A percentile compares a stretch with the other conserved stretches of the same genome.
Conservation (phyloP, 2,888 invertebrate genomes). For the Rhagium mordax region DNA sequence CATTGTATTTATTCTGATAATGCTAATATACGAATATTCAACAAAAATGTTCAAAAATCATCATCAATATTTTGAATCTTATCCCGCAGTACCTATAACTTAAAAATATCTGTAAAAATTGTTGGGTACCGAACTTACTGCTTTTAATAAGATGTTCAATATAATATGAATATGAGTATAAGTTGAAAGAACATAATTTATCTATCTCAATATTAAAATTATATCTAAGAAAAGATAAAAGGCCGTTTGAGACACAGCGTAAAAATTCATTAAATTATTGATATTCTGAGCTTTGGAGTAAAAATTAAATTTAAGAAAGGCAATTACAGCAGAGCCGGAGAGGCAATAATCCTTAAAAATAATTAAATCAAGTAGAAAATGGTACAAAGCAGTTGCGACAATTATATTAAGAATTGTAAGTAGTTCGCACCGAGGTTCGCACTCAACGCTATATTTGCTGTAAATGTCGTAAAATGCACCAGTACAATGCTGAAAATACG, state of each 20-base stretch:
- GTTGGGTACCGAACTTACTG: too few species aligned
- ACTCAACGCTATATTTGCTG: constrained; percentile 6
- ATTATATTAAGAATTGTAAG: constrained; percentile 29
- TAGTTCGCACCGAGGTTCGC: constrained; percentile 15
- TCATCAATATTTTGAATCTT: too few species aligned
- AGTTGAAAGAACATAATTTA: too few species aligned
- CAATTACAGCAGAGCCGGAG: constrained; percentile 13
- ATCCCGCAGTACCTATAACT: too few species aligned
- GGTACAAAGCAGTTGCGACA: constrained; percentile 25
- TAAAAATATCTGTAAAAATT: too few species aligned
- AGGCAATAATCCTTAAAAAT: constrained; percentile 31
- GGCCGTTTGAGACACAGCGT: not conserved
- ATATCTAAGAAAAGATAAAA: not conserved
- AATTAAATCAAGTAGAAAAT: constrained; percentile 17
- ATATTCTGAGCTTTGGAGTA: not conserved
- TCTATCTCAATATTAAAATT: not conserved
- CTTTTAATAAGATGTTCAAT: too few species aligned
- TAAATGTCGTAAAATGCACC: constrained; percentile 30
- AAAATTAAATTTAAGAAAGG: constrained; percentile 4
- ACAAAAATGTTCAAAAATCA: too few species aligned
- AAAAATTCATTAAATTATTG: not conserved
- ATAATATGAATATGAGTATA: too few species aligned
- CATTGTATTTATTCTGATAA: too few species aligned
- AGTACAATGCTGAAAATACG: constrained; percentile 1
- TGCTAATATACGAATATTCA: too few species aligned